phyloP scores from a whole-genome alignment of 2,113 vertebrate genomes.

The Morone saxatilis region DNA sequence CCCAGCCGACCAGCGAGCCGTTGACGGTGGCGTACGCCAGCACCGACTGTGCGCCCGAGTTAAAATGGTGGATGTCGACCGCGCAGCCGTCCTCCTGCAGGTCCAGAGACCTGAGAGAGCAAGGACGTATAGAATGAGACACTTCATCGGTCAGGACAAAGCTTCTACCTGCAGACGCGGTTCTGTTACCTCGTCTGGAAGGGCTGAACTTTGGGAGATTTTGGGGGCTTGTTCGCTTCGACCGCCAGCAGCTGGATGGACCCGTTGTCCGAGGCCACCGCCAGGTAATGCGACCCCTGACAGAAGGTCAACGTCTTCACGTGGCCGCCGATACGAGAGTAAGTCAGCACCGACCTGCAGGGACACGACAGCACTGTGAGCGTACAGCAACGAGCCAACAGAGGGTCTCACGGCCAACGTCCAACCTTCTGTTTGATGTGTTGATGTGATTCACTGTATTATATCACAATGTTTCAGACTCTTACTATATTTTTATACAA shows the following conservation, averaged over 20 bases:
- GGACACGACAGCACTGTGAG: no score
- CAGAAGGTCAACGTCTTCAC: constrained; percentile 96
- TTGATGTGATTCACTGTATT: no score
- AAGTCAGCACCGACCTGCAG: constrained; percentile 93
- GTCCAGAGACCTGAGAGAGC: constrained; percentile 89
- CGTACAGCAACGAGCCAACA: no score
- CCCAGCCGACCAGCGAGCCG: constrained; percentile 96
- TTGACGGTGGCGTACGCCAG: constrained; percentile 96
- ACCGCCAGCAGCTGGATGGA: constrained; percentile 94
- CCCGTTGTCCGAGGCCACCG: constrained; percentile 94
- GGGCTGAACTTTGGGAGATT: constrained; percentile 96
- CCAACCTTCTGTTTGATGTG: no score
- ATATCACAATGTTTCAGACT: no score
- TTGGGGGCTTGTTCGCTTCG: constrained; percentile 95
- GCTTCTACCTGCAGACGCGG: fast-evolving
- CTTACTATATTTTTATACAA: no score
- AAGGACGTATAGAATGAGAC: neutral
- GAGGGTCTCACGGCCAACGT: no score
- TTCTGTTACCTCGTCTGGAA: constrained; percentile 91
- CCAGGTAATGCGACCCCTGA: constrained; percentile 96
- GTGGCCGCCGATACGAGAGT: constrained; percentile 93
- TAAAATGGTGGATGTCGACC: constrained; percentile 97
- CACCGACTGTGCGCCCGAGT: constrained; percentile 93
- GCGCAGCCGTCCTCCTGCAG: constrained; percentile 95
- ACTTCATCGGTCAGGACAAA: fast-evolving